Percentiles rank a stretch among this genome's conserved stretches.
Conservation (phyloP, 1,140 invertebrate genomes). For the Pogonomyrmex californicus region DNA sequence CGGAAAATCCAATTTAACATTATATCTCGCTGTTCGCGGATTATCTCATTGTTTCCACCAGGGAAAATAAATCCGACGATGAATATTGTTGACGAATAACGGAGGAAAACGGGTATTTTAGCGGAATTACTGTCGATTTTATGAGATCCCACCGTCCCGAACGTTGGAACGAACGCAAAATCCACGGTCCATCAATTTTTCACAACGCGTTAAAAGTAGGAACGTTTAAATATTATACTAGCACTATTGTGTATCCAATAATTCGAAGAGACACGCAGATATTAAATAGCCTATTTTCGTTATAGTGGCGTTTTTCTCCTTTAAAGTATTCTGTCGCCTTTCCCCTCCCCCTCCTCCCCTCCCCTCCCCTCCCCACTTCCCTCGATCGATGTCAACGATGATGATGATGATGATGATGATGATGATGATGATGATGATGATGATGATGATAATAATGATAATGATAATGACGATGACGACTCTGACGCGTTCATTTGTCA, state of each 20-base stretch:
- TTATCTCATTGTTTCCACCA: not conserved
- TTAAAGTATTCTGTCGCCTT: constrained; percentile 6
- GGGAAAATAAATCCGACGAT: not conserved
- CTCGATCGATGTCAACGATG: constrained; percentile 28
- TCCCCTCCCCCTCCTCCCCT: not conserved
- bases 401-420: constrained; percentile 51
- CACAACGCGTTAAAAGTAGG: not conserved
- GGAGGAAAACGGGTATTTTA: not conserved
- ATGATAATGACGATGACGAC: constrained; percentile 45
- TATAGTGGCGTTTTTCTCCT: not conserved
- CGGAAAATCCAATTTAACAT: constrained; percentile 55
- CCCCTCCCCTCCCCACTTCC: no score
- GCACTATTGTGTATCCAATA: not conserved
- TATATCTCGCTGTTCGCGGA: not conserved
- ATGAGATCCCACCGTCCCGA: not conserved
- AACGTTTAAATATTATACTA: not conserved
- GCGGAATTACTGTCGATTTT: not conserved
- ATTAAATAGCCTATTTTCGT: not conserved
- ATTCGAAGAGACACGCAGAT: not conserved
- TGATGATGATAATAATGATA: not conserved
- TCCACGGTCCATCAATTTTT: not conserved
- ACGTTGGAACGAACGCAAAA: not conserved
- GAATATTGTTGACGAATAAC: not conserved
- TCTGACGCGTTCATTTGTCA: constrained; percentile 61
- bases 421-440: not conserved